Evolutionary conservation across 2,888 invertebrate genomes (phyloP).

Genomic region (Busseola fusca): DNA sequence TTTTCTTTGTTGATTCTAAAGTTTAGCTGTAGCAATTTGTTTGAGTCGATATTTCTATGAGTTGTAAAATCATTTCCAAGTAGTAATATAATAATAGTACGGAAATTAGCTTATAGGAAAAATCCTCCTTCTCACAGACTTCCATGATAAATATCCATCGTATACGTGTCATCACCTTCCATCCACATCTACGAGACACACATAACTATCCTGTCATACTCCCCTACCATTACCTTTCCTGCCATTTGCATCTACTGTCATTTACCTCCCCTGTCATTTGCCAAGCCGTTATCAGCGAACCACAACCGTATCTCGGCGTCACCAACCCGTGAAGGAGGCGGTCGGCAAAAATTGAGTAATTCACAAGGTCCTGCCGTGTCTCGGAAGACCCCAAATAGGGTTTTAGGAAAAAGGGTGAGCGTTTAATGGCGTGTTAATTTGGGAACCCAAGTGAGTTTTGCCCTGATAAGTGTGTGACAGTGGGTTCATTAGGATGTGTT

Average conservation of each 20-base stretch:
- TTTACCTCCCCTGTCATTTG: conserved; percentile 47
- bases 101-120: neutral
- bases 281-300: conserved; percentile 51
- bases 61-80: neutral
- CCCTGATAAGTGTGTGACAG: conserved; percentile 63
- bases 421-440: conserved; percentile 74
- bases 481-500: conserved; percentile 52
- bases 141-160: conserved; percentile 2
- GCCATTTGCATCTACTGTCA: conserved; percentile 30
- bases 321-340: conserved; percentile 47
- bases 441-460: conserved; percentile 61
- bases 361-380: conserved; percentile 53
- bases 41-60: neutral
- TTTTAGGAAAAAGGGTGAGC: conserved; percentile 66
- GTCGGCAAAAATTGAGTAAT: conserved; percentile 65
- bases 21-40: neutral
- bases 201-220: conserved; percentile 39
- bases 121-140: neutral
- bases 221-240: conserved; percentile 10
- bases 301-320: conserved; percentile 49
- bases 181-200: conserved; percentile 23
- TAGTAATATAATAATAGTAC: neutral
- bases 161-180: conserved; percentile 17
- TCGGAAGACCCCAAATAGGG: conserved; percentile 65
- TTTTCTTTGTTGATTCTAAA: neutral